Evolutionary conservation across 2,888 invertebrate species (phyloP).

Genomic region (Eupithecia centaureata): DNA sequence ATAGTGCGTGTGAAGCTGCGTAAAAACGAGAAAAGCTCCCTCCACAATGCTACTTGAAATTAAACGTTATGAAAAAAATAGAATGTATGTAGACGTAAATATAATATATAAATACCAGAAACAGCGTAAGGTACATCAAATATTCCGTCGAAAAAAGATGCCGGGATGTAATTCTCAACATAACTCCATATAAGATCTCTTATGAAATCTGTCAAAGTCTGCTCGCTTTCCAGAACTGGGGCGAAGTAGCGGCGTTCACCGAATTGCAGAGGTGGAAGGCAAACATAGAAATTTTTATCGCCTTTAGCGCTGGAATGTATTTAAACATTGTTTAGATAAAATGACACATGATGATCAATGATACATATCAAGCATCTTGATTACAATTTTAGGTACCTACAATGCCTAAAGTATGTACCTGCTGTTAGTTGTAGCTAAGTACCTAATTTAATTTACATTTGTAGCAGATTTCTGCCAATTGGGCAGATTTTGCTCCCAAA

Average conservation of each 20-base stretch:
- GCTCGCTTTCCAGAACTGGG: conserved; percentile 53
- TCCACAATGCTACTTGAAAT: neutral
- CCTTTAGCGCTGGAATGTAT: conserved; percentile 58
- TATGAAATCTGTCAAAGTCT: conserved; percentile 48
- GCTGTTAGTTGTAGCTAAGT: too few relatives aligned
- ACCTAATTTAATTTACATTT: too few relatives aligned
- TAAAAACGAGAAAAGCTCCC: too few relatives aligned
- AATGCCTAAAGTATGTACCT: too few relatives aligned
- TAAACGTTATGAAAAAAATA: neutral
- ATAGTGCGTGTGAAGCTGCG: too few relatives aligned
- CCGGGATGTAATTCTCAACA: conserved; percentile 59
- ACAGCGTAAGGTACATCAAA: conserved; percentile 65
- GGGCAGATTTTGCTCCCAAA: too few relatives aligned
- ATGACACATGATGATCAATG: too few relatives aligned
- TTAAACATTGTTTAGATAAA: neutral
- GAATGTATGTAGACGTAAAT: neutral
- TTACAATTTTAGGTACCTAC: too few relatives aligned
- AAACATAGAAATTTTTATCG: conserved; percentile 60
- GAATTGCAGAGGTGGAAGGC: conserved; percentile 62
- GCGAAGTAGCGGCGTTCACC: conserved; percentile 68
- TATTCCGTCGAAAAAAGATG: conserved; percentile 59
- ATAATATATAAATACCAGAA: conserved; percentile 52
- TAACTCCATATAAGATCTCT: conserved; percentile 60
- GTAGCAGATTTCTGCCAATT: too few relatives aligned
- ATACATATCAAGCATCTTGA: too few relatives aligned